Evolutionary conservation across 2,888 invertebrate species (phyloP).

Genomic region (Cheilosia impressa): DNA sequence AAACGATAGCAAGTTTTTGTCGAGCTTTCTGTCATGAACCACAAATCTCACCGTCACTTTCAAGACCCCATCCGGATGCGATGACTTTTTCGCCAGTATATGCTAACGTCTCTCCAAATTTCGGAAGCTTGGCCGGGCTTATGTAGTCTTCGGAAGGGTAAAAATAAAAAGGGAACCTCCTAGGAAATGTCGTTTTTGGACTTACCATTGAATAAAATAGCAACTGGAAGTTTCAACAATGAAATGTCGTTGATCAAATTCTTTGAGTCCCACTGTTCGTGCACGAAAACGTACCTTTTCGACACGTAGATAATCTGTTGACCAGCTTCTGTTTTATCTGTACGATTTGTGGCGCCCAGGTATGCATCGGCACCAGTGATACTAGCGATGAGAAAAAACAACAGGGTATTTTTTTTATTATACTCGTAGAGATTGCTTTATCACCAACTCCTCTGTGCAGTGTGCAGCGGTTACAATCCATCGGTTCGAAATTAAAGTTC

Average conservation of each 20-base stretch:
- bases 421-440: too few species aligned
- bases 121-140: slow-evolving; percentile 63
- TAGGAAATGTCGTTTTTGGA: neutral
- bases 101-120: slow-evolving; percentile 22
- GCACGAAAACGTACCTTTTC: slow-evolving; percentile 79
- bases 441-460: slow-evolving; percentile 78
- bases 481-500: slow-evolving; percentile 79
- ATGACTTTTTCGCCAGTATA: slow-evolving; percentile 57
- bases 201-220: slow-evolving; percentile 80
- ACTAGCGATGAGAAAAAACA: neutral
- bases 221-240: slow-evolving; percentile 80
- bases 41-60: slow-evolving; percentile 59
- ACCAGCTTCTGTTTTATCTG: slow-evolving; percentile 66
- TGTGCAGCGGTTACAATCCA: slow-evolving; percentile 81
- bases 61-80: slow-evolving; percentile 76
- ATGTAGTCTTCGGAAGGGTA: slow-evolving; percentile 55
- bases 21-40: neutral
- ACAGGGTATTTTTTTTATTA: neutral
- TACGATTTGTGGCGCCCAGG: slow-evolving; percentile 78
- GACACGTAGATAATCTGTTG: slow-evolving; percentile 76
- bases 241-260: slow-evolving; percentile 82
- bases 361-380: slow-evolving; percentile 74
- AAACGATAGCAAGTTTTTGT: neutral
- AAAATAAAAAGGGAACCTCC: neutral
- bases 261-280: slow-evolving; percentile 80